Evolutionary conservation across 2,888 invertebrate genomes (phyloP), one percentile per base, ranked within the genome.

Genomic region (Tenthredo distinguenda): DNA sequence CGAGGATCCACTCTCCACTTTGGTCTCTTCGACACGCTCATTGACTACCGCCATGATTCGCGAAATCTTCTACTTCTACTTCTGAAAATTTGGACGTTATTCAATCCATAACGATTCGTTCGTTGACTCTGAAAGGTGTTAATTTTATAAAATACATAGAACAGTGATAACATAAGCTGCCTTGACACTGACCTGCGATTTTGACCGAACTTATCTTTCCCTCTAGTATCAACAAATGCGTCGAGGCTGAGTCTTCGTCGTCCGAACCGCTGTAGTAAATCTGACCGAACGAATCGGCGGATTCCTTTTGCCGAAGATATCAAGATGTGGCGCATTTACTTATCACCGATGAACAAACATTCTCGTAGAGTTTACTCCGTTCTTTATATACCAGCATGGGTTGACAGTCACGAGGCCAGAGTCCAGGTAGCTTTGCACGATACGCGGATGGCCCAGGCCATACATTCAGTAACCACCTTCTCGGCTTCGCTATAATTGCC

Each of bases 1-100:
- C 79, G 79, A 37, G n/a, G 79, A 79, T 58, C n/a, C 37, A 37
- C 58, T 58, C 9, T 79, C 58, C n/a, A 34, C 79, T 26, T 37
- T 79, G 9, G 37, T 18, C n/a, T 55, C 58, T 9, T n/a, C 37
- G 18, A n/a, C 12, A 12, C n/a, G 55, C 18, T 79, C 34, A 9
- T 18, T 55, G n/a, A n/a, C 37, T 3, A 58, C 2, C 34, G 1
- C 9, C 79, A 79, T 79, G 50, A 12, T 79, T 50, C 9, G 55
- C 6, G n/a, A 34, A 40, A 18, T 40, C 10, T 1, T n/a, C n/a
- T n/a, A n/a, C n/a, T n/a, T n/a, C 4, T 21, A 26, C 18, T 12
- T 62, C 62, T 26, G 62, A 26, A 26, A 62, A 4, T 62, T 26
- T 21, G 26, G 6, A 62, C 12, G 10, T 26, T 12, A 15, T 26